Percentiles rank a stretch among this genome's conserved stretches.
Conservation (phyloP, 2,888 invertebrate species). For the Clostera curtula region DNA sequence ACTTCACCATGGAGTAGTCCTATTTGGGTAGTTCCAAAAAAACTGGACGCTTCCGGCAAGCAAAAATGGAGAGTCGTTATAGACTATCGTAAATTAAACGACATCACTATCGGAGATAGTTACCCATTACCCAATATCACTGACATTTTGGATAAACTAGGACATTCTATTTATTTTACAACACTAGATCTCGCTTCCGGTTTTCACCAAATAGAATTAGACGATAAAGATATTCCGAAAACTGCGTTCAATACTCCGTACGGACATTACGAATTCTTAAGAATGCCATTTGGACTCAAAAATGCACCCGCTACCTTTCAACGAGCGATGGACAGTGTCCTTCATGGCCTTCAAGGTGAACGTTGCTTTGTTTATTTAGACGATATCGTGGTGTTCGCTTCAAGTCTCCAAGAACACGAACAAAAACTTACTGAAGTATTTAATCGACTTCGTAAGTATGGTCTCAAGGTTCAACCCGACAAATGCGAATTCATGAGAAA, state of each 20-base stretch:
- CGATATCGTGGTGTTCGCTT: slow-evolving; percentile 1
- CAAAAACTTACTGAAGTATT: slow-evolving; percentile 1
- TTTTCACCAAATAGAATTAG: slow-evolving; percentile 21
- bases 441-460: not conserved
- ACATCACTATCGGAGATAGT: slow-evolving; percentile 26
- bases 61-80: slow-evolving; percentile 25
- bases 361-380: slow-evolving; percentile 4
- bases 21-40: slow-evolving; percentile 37
- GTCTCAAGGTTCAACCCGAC: slow-evolving; percentile 3
- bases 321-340: not conserved
- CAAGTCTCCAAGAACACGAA: slow-evolving; percentile 1
- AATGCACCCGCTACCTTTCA: slow-evolving; percentile 4
- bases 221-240: slow-evolving; percentile 14
- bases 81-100: slow-evolving; percentile 20
- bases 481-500: slow-evolving; percentile 3
- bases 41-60: slow-evolving; percentile 28
- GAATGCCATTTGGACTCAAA: slow-evolving; percentile 23
- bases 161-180: slow-evolving; percentile 20
- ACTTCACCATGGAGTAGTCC: slow-evolving; percentile 34
- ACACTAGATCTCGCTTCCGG: slow-evolving; percentile 25
- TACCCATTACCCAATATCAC: no score
- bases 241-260: slow-evolving; percentile 20
- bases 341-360: not conserved
- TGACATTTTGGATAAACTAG: no score
- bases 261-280: slow-evolving; percentile 21